Percentiles rank a stretch among this genome's conserved stretches.
Evolutionary conservation across 2,113 vertebrate species (phyloP).

Genomic region (Hippocampus abdominalis): DNA sequence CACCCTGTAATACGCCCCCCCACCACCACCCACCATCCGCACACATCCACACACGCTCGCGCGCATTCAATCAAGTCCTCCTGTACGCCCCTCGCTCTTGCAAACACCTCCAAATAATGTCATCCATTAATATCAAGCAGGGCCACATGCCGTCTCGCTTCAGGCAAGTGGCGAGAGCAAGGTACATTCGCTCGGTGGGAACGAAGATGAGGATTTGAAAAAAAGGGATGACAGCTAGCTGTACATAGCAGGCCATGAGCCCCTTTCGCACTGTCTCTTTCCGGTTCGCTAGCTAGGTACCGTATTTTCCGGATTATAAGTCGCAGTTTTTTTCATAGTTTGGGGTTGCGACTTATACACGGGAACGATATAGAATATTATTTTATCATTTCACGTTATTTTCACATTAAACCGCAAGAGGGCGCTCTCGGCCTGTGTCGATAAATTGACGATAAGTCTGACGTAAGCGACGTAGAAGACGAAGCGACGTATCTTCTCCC

Average conservation of each 20-base stretch:
- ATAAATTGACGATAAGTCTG: too few species aligned
- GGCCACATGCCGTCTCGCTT: constrained; percentile 46
- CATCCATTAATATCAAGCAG: constrained; percentile 89
- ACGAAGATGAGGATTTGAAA: constrained; percentile 1
- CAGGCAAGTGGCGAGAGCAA: constrained; percentile 2
- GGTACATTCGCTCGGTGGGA: constrained; percentile 12
- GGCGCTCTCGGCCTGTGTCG: too few species aligned
- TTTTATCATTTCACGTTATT: too few species aligned
- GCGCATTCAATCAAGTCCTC: constrained; percentile 32
- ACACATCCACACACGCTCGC: constrained; percentile 34
- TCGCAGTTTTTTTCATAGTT: too few species aligned
- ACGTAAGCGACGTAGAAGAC: too few species aligned
- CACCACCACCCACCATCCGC: constrained; percentile 60
- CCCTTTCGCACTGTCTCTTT: not conserved
- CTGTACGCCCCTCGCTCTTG: constrained; percentile 23
- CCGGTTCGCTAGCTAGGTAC: not conserved
- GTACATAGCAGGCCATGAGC: not conserved
- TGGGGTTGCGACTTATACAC: too few species aligned
- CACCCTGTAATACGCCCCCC: constrained; percentile 62
- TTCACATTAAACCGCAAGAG: too few species aligned
- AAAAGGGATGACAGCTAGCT: not conserved
- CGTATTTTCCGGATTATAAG: too few species aligned
- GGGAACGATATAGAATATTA: too few species aligned
- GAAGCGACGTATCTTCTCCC: too few species aligned
- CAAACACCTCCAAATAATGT: constrained; percentile 68